These are phyloP conservation scores for Balaenoptera acutorostrata DNA, from an alignment of 2,113 vertebrate species.

Conservation along the genomic window DNA sequence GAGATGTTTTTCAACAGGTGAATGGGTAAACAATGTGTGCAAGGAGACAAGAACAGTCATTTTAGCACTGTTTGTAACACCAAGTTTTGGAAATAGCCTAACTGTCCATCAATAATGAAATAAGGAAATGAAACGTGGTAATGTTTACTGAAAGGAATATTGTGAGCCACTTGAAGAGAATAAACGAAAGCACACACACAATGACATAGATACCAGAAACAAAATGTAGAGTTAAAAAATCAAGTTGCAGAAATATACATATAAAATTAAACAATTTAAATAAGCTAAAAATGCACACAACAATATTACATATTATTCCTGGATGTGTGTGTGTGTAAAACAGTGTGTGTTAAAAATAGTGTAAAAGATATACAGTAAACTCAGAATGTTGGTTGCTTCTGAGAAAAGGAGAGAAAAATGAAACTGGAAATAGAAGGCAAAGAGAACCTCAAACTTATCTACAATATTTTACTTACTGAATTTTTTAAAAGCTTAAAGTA, in stretches of 20 bases:
- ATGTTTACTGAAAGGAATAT: neutral
- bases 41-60: neutral
- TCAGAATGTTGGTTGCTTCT: neutral
- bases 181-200: neutral
- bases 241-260: neutral
- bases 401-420: neutral
- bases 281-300: neutral
- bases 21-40: neutral
- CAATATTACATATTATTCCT: neutral
- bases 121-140: neutral
- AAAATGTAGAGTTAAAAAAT: neutral
- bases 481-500: neutral
- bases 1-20: neutral
- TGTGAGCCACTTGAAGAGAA: neutral
- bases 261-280: neutral
- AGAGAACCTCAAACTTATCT: neutral
- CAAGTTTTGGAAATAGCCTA: neutral
- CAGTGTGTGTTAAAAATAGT: neutral
- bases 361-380: neutral
- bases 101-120: neutral
- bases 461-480: neutral
- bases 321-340: neutral
- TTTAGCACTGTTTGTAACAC: neutral
- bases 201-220: neutral
- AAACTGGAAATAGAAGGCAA: neutral